Percentiles rank a stretch among this genome's conserved stretches.
phyloP scores from a whole-genome alignment of 2,113 vertebrate species.

The Ailurus styani region DNA sequence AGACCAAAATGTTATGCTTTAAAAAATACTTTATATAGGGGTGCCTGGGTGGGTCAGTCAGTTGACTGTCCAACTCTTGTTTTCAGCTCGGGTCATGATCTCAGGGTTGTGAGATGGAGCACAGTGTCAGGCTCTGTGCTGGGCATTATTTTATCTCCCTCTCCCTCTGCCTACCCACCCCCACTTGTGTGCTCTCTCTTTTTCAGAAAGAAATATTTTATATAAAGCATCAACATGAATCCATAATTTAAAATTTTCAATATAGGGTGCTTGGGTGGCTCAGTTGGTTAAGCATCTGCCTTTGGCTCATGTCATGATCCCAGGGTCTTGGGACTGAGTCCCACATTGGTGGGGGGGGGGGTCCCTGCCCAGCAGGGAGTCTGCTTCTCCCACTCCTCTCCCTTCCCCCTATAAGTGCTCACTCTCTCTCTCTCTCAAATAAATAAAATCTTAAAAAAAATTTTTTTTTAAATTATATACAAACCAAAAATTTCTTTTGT shows the following conservation, averaged over 20 bases:
- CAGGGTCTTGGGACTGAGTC: neutral
- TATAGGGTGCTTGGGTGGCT: neutral
- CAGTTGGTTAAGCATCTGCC: neutral
- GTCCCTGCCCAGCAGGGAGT: neutral
- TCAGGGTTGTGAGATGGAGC: neutral
- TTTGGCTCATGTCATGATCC: neutral
- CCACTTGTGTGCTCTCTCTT: neutral
- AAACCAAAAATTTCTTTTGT: conserved; percentile 98
- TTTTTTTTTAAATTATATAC: conserved; percentile 65
- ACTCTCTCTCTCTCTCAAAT: neutral
- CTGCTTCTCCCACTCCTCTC: neutral
- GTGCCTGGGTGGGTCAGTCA: neutral
- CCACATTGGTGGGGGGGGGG: neutral
- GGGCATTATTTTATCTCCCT: neutral
- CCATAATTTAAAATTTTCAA: conserved; percentile 57
- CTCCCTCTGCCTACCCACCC: neutral
- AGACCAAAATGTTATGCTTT: conserved; percentile 20
- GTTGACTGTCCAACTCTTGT: neutral
- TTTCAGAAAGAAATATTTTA: neutral
- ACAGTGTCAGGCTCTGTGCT: neutral
- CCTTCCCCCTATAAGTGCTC: neutral
- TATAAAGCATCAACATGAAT: conserved; percentile 40
- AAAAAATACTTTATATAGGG: neutral
- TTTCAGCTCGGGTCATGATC: neutral
- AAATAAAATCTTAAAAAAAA: neutral